Evolutionary conservation across 2,113 vertebrate genomes (phyloP), one percentile per base, ranked within the genome.

Genomic region (Sinocyclocheilus maitianheensis): DNA sequence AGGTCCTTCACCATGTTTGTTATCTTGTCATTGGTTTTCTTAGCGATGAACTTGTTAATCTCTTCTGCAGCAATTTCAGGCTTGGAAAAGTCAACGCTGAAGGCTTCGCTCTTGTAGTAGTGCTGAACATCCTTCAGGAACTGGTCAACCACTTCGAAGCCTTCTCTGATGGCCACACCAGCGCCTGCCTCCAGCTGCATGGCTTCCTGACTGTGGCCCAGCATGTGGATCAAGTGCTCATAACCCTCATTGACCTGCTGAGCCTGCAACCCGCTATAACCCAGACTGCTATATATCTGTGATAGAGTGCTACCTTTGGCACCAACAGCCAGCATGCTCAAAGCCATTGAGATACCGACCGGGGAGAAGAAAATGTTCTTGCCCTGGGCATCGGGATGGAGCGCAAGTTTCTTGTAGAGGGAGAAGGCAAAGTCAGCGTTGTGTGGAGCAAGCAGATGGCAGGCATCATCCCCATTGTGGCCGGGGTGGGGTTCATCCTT

Each of bases 321-420:
- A 0, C 96, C 91, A 0, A 90, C 67, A 0, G 92, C 93, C 6
- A 95, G 37, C 90, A 95, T 81, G 30, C 91, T 90, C 43, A 96
- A 91, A 84, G 90, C 92, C 0, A 89, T 86, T 30, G 92, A 88
- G 30, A 97, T 91, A 85, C 94, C 95, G 75, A 95, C 71, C 0
- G 94, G 94, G 0, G 95, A 96, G 87, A 93, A 95, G 90, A 94
- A 95, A 87, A 96, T 91, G 80, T 96, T 96, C 87, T 93, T 91
- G 40, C 91, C 89, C 30, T 86, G 67, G 5, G 88, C 77, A 5
- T 85, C 88, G 7, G 88, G 16, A 0, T 85, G 85, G 12, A 90
- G 77, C 1, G 83, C 86, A 83, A 97, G 77, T 6, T 88, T 88
- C 88, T 94, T 96, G 87, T 97, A 97, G 79, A 98, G 90, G 2